Evolutionary conservation across 2,797 vertebrate genomes (phyloP).

Genomic region (Girardinus metallicus): DNA sequence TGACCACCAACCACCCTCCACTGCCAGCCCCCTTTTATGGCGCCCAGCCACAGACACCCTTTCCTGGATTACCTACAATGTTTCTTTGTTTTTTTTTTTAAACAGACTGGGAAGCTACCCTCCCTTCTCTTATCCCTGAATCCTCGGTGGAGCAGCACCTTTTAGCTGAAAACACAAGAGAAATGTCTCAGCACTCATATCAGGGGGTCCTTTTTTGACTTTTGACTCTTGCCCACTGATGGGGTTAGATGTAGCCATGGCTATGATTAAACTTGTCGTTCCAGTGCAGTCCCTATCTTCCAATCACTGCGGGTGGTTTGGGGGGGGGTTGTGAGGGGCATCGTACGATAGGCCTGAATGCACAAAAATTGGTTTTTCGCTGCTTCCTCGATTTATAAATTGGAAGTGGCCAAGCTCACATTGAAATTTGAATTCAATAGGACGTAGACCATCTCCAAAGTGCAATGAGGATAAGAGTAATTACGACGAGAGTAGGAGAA

Average conservation of each 20-base stretch:
- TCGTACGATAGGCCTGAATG: constrained; percentile 72
- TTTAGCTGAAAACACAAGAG: constrained; percentile 69
- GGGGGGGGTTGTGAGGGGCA: constrained; percentile 34
- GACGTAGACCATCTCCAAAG: constrained; percentile 56
- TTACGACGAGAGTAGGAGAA: constrained; percentile 31
- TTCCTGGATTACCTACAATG: constrained; percentile 55
- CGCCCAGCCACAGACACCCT: constrained; percentile 60
- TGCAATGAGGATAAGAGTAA: constrained; percentile 37
- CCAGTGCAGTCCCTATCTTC: constrained; percentile 64
- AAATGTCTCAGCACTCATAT: constrained; percentile 73
- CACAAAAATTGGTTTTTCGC: constrained; percentile 75
- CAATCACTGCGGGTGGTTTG: constrained; percentile 40
- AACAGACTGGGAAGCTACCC: constrained; percentile 44
- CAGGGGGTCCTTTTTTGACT: constrained; percentile 65
- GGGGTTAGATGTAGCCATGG: constrained; percentile 61
- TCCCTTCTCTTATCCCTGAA: constrained; percentile 49
- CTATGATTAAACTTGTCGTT: constrained; percentile 77
- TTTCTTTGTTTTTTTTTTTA: constrained; percentile 11
- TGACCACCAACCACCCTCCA: constrained; percentile 67
- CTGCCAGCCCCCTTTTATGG: constrained; percentile 63
- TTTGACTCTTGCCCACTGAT: constrained; percentile 68
- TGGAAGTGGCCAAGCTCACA: constrained; percentile 67
- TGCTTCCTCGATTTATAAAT: constrained; percentile 60
- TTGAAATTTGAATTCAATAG: constrained; percentile 71
- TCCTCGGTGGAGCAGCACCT: constrained; percentile 55